Evolutionary conservation across 2,888 invertebrate species (phyloP).

Genomic region (Melanophora roralis): DNA sequence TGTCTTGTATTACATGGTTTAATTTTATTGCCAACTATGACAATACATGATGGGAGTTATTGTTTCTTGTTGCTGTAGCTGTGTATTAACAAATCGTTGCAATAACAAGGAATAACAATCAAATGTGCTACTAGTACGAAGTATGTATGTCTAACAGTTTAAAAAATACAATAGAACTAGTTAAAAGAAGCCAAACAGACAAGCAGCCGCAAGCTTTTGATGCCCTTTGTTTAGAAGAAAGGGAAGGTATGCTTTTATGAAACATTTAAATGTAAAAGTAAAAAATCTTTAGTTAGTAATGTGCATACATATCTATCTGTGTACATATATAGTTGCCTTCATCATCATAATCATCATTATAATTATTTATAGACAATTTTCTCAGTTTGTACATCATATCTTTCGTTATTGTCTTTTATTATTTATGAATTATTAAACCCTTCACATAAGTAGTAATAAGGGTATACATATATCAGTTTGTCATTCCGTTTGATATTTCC

Average conservation of each 20-base stretch:
- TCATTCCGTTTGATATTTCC: too few relatives aligned
- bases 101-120: slow-evolving; percentile 10
- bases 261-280: not conserved
- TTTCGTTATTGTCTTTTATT: slow-evolving; percentile 41
- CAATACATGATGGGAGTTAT: not conserved
- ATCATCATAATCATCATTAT: slow-evolving; percentile 11
- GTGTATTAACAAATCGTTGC: slow-evolving; percentile 19
- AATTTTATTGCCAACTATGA: slow-evolving; percentile 12
- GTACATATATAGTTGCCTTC: too few relatives aligned
- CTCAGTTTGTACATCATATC: not conserved
- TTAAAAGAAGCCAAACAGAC: slow-evolving; percentile 22
- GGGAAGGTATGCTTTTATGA: not conserved
- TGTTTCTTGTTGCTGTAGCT: not conserved
- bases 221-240: slow-evolving; percentile 41
- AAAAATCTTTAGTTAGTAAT: too few relatives aligned
- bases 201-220: slow-evolving; percentile 39
- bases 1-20: not conserved
- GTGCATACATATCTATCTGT: too few relatives aligned
- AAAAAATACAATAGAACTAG: slow-evolving; percentile 25
- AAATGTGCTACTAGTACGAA: slow-evolving; percentile 10
- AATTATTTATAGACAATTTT: not conserved
- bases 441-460: slow-evolving; percentile 12
- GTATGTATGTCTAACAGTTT: not conserved
- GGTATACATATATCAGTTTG: too few relatives aligned
- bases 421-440: slow-evolving; percentile 43